These are phyloP conservation scores for Champsocephalus gunnari DNA, from an alignment of 2,797 vertebrate genomes.

Conservation along the genomic window DNA sequence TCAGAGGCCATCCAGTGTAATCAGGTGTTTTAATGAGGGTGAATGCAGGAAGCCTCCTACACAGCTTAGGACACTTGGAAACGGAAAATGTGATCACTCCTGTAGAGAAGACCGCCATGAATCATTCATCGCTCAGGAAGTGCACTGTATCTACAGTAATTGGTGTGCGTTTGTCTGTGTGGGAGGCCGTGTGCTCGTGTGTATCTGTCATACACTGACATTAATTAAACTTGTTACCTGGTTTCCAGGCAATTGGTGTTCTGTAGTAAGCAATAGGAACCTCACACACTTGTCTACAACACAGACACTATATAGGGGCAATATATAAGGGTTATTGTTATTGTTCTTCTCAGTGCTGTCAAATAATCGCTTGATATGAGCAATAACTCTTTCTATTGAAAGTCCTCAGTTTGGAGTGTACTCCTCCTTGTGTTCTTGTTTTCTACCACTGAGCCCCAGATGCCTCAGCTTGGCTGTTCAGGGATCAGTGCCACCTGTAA, in stretches of 20 bases:
- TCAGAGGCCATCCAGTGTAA: slow-evolving; percentile 53
- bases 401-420: background rate
- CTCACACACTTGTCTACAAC: slow-evolving; percentile 11
- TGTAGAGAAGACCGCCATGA: slow-evolving; percentile 24
- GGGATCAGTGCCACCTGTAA: slow-evolving; percentile 49
- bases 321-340: slow-evolving; percentile 1
- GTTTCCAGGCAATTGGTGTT: slow-evolving; percentile 48
- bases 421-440: slow-evolving; percentile 10
- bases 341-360: slow-evolving; percentile 1
- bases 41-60: slow-evolving; percentile 38
- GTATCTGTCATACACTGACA: slow-evolving; percentile 32
- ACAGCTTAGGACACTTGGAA: slow-evolving; percentile 36
- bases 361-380: slow-evolving; percentile 1
- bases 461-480: slow-evolving; percentile 24
- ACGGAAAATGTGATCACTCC: slow-evolving; percentile 44
- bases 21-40: slow-evolving; percentile 66
- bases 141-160: slow-evolving; percentile 38
- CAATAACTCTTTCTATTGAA: slow-evolving; percentile 2
- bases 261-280: slow-evolving; percentile 28
- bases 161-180: slow-evolving; percentile 25
- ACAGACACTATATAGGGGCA: slow-evolving; percentile 7
- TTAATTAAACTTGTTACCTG: slow-evolving; percentile 61
- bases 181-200: background rate
- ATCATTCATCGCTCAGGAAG: slow-evolving; percentile 55
- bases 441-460: slow-evolving; percentile 17